Evolutionary conservation across 2,113 vertebrate species (phyloP).

Genomic region (Globicephala melas): DNA sequence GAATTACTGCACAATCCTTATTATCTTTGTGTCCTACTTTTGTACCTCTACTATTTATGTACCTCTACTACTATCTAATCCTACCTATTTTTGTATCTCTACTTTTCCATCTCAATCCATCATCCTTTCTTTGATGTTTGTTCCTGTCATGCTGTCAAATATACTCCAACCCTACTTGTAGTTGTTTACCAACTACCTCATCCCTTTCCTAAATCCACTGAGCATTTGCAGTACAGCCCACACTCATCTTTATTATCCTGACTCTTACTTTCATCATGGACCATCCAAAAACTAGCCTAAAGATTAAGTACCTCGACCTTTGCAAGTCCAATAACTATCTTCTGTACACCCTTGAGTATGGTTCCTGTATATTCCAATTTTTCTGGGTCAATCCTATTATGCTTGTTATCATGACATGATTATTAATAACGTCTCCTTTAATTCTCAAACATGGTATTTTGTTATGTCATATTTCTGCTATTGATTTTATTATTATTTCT

Average conservation of each 20-base stretch:
- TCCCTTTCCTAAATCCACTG: not conserved
- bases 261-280: not conserved
- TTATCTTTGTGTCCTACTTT: not conserved
- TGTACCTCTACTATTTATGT: too few species aligned
- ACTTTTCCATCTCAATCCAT: not conserved
- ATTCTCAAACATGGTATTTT: not conserved
- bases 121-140: not conserved
- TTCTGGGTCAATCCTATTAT: not conserved
- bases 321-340: not conserved
- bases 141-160: fast-evolving
- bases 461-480: not conserved
- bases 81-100: not conserved
- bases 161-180: not conserved
- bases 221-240: not conserved
- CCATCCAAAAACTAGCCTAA: not conserved
- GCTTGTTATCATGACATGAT: not conserved
- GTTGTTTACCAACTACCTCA: not conserved
- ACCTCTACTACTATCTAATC: too few species aligned
- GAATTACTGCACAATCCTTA: not conserved
- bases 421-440: not conserved
- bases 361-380: not conserved
- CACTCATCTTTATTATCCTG: not conserved
- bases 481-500: not conserved
- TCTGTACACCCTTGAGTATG: not conserved
- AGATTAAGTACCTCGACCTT: not conserved